phyloP scores from a whole-genome alignment of 2,888 invertebrate species.

The Meta bourneti region DNA sequence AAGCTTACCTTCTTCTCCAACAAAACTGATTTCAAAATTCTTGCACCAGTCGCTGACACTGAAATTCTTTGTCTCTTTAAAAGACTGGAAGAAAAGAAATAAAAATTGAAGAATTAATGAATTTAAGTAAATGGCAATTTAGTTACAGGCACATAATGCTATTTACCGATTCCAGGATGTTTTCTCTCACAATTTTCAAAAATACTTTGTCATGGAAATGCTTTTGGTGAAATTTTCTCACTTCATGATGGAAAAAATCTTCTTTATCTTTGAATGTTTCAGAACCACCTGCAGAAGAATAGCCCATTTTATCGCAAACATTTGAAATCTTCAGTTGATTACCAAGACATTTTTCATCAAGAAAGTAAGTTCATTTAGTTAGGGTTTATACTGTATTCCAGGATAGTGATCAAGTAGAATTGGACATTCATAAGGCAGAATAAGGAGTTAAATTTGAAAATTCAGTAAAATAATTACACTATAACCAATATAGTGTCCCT shows the following conservation, averaged over 20 bases:
- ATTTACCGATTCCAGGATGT: constrained; percentile 88
- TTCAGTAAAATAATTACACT: no score
- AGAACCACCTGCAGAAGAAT: constrained; percentile 86
- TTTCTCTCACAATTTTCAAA: constrained; percentile 90
- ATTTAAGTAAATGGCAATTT: background rate
- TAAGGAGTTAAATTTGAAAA: no score
- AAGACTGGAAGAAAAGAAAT: constrained; percentile 83
- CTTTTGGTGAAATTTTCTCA: constrained; percentile 91
- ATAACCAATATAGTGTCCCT: no score
- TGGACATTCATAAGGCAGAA: no score
- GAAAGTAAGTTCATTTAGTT: no score
- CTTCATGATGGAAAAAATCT: constrained; percentile 90
- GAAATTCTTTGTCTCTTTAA: constrained; percentile 92
- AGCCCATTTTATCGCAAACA: no score
- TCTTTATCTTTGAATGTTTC: constrained; percentile 91
- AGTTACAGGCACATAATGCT: background rate
- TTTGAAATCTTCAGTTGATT: no score
- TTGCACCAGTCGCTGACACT: constrained; percentile 95
- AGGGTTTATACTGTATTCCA: no score
- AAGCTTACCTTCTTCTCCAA: constrained; percentile 92
- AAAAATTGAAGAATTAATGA: background rate
- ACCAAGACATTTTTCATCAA: no score
- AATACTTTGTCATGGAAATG: constrained; percentile 92
- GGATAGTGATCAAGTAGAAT: no score
- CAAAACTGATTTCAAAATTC: constrained; percentile 94